A percentile compares a stretch with the other conserved stretches of the same genome.
Evolutionary conservation across 2,888 invertebrate genomes (phyloP).

Genomic region (Brachypterus glaber): DNA sequence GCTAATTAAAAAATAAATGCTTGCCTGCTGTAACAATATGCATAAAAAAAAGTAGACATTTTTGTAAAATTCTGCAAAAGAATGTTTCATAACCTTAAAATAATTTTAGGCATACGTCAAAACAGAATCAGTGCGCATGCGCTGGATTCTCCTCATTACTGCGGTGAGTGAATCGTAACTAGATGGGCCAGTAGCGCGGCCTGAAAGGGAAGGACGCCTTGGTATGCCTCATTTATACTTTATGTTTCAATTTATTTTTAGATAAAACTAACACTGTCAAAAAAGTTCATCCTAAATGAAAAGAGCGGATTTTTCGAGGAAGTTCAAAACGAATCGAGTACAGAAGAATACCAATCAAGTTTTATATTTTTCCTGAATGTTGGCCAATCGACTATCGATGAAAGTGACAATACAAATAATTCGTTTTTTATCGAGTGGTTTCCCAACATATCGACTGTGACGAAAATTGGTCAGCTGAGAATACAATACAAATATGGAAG

Average conservation of each 20-base stretch:
- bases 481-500: conserved; percentile 64
- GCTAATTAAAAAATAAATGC: too few species aligned
- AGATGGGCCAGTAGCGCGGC: too few species aligned
- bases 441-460: conserved; percentile 58
- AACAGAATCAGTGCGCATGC: too few species aligned
- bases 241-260: conserved; percentile 29
- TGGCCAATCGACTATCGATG: conserved; percentile 43
- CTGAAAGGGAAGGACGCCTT: too few species aligned
- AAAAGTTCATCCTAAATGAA: conserved; percentile 53
- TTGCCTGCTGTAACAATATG: too few species aligned
- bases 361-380: conserved; percentile 33
- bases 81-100: too few species aligned
- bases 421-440: conserved; percentile 65
- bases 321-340: conserved; percentile 29
- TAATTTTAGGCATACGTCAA: too few species aligned
- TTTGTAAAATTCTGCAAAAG: too few species aligned
- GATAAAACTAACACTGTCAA: conserved; percentile 53
- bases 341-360: conserved; percentile 31
- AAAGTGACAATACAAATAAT: conserved; percentile 47
- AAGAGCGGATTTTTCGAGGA: conserved; percentile 47
- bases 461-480: conserved; percentile 61
- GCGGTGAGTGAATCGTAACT: too few species aligned
- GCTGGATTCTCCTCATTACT: too few species aligned
- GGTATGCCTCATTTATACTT: too few species aligned
- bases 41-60: too few species aligned